These are phyloP conservation scores for Australoheros scitulus DNA, from an alignment of 2,113 vertebrate species.

Conservation along the genomic window DNA sequence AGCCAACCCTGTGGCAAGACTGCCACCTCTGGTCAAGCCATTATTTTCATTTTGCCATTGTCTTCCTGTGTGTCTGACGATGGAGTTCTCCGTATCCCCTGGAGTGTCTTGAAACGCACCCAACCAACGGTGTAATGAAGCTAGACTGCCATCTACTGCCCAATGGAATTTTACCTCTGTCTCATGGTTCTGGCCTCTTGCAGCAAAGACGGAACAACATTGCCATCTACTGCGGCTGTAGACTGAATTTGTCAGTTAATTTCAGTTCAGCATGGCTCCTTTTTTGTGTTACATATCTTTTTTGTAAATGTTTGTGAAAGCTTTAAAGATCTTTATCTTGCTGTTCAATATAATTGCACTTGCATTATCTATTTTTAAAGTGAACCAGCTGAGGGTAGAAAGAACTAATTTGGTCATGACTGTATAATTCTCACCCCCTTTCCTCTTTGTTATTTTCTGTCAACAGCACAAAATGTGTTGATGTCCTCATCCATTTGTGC, in stretches of 20 bases:
- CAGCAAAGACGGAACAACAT: constrained; percentile 41
- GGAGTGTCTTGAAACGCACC: constrained; percentile 50
- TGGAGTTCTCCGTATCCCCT: constrained; percentile 43
- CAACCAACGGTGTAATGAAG: constrained; percentile 41
- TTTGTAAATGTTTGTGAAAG: not conserved
- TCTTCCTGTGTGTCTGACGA: constrained; percentile 26
- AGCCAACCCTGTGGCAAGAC: constrained; percentile 46
- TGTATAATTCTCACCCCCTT: not conserved
- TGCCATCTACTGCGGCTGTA: constrained; percentile 64
- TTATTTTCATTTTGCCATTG: constrained; percentile 16
- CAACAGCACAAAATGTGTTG: not conserved
- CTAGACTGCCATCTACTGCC: constrained; percentile 73
- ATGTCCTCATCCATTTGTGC: not conserved
- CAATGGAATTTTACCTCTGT: constrained; percentile 21
- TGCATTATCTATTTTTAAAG: not conserved
- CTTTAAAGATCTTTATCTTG: not conserved
- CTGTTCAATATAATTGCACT: not conserved
- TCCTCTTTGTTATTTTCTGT: not conserved
- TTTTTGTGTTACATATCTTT: not conserved
- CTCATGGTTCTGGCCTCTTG: not conserved
- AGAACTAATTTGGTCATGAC: not conserved
- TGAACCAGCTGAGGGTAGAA: not conserved
- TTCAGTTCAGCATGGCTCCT: not conserved
- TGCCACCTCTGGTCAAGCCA: constrained; percentile 69
- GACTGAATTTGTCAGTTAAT: constrained; percentile 7